Conservation (phyloP, 2,888 invertebrate species). For the Pammene fasciana region DNA sequence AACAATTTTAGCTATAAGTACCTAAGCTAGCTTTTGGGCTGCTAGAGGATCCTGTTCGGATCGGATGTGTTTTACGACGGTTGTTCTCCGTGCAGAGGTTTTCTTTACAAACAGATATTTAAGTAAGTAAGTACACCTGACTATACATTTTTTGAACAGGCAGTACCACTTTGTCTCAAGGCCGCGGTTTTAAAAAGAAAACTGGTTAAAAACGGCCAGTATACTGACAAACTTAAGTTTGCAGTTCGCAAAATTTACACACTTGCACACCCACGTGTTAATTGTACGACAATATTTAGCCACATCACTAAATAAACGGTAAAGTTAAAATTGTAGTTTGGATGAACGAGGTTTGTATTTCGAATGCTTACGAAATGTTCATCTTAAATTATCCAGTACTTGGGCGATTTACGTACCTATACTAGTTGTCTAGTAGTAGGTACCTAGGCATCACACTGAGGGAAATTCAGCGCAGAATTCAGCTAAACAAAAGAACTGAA, state of each 20-base stretch:
- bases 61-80: too few relatives aligned
- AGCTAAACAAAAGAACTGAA: too few relatives aligned
- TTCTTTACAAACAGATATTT: too few relatives aligned
- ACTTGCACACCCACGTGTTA: constrained; percentile 45
- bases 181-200: constrained; percentile 60
- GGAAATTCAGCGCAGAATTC: too few relatives aligned
- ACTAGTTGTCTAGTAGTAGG: too few relatives aligned
- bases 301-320: neutral
- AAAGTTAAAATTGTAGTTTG: constrained; percentile 22
- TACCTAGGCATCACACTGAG: too few relatives aligned
- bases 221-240: constrained; percentile 55
- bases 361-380: neutral
- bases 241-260: constrained; percentile 49
- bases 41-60: too few relatives aligned
- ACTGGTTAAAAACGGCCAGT: constrained; percentile 58
- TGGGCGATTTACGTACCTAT: too few relatives aligned
- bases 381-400: too few relatives aligned
- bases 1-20: too few relatives aligned
- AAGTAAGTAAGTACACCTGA: neutral
- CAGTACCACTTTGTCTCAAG: constrained; percentile 68
- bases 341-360: constrained; percentile 12
- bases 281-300: neutral
- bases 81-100: too few relatives aligned
- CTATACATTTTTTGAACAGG: constrained; percentile 46
- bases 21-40: too few relatives aligned